A percentile compares a stretch with the other conserved stretches of the same genome.
Conservation (phyloP, 2,113 vertebrate genomes). For the Anolis carolinensis region DNA sequence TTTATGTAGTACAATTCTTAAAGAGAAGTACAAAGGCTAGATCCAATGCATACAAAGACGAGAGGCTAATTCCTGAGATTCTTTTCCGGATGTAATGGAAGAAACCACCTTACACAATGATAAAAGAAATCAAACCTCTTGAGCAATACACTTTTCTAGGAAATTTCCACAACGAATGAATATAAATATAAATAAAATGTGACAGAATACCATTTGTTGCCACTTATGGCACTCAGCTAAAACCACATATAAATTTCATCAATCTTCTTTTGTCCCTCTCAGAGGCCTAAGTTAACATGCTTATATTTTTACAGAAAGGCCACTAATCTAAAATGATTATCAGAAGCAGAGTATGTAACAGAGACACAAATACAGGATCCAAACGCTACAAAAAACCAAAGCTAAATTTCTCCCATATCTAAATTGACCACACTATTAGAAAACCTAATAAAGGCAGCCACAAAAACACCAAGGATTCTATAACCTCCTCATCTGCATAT, state of each 20-base stretch:
- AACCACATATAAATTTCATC: neutral
- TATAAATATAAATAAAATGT: neutral
- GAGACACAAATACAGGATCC: neutral
- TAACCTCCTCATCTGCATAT: no score
- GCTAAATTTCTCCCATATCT: neutral
- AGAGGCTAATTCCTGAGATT: neutral
- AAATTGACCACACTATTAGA: neutral
- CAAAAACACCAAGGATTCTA: neutral
- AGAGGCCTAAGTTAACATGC: neutral
- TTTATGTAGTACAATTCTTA: neutral
- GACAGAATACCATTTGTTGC: neutral
- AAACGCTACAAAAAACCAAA: neutral
- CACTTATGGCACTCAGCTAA: neutral
- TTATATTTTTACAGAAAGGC: neutral
- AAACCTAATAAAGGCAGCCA: neutral
- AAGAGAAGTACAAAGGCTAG: neutral
- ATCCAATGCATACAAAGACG: neutral
- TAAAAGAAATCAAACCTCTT: neutral
- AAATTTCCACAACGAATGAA: neutral
- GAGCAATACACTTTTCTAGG: neutral
- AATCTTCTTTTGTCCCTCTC: neutral
- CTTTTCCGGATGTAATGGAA: neutral
- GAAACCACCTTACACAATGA: no score
- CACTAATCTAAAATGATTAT: neutral
- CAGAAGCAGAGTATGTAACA: neutral